Conservation (phyloP, 2,888 invertebrate species). For the Metopia argyrocephala region DNA sequence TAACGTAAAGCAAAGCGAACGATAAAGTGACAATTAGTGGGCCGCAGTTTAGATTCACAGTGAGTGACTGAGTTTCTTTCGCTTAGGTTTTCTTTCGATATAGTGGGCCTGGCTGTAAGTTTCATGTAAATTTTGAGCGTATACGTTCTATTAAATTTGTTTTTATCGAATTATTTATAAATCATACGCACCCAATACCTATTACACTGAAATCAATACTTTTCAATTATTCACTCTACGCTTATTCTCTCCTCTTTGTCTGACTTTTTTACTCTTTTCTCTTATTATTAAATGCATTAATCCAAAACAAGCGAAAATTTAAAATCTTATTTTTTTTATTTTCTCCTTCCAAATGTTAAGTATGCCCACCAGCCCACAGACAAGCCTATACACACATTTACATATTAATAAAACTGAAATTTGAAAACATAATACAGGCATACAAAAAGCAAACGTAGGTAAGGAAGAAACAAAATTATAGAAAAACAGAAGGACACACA, state of each 20-base stretch:
- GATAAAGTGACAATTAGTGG: too few species aligned
- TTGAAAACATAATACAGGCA: not conserved
- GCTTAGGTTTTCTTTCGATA: too few species aligned
- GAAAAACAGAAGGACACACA: not conserved
- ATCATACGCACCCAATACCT: not conserved
- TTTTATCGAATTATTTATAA: not conserved
- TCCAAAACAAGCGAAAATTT: constrained; percentile 21
- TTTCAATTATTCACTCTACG: not conserved
- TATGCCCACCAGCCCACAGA: constrained; percentile 1
- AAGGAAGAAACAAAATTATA: not conserved
- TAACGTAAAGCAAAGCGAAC: too few species aligned
- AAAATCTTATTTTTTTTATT: constrained; percentile 32
- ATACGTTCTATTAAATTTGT: not conserved
- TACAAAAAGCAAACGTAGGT: not conserved
- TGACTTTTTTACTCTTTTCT: not conserved
- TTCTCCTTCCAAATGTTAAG: constrained; percentile 33
- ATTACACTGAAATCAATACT: not conserved
- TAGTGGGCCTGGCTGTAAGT: too few species aligned
- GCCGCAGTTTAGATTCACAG: too few species aligned
- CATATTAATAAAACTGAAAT: not conserved
- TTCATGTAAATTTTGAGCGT: not conserved
- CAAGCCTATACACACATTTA: not conserved
- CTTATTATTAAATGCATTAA: not conserved
- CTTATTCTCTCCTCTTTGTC: not conserved
- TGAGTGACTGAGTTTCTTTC: too few species aligned